These are phyloP conservation scores for Lineus longissimus DNA, from an alignment of 1,140 invertebrate species.

Conservation along the genomic window DNA sequence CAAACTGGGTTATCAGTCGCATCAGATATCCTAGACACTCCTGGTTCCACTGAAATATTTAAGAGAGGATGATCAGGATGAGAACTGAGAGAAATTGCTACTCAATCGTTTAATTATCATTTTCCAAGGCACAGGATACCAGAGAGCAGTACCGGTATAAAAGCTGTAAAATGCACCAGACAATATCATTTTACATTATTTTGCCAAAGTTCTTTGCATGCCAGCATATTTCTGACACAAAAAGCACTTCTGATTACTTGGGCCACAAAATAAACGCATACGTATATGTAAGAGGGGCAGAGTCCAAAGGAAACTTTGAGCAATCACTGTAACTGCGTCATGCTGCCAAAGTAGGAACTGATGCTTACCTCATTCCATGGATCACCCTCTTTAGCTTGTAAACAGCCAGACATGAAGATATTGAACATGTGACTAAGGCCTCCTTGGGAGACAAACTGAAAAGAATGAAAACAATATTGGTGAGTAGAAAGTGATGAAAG, in stretches of 20 bases:
- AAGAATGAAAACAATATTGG: too few species aligned
- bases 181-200: too few species aligned
- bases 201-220: too few species aligned
- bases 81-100: not conserved
- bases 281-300: too few species aligned
- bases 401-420: slow-evolving; percentile 81
- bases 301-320: too few species aligned
- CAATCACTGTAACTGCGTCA: not conserved
- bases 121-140: too few species aligned
- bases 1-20: slow-evolving; percentile 74
- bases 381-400: slow-evolving; percentile 51
- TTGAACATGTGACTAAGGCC: slow-evolving; percentile 83
- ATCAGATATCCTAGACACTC: slow-evolving; percentile 84
- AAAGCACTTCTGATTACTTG: too few species aligned
- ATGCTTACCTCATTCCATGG: slow-evolving; percentile 55
- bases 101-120: not conserved
- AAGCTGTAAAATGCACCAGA: too few species aligned
- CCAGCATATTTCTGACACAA: too few species aligned
- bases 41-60: slow-evolving; percentile 74
- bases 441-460: slow-evolving; percentile 76
- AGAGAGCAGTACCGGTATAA: too few species aligned
- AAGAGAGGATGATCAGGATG: not conserved
- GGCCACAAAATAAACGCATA: too few species aligned
- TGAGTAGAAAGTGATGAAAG: too few species aligned
- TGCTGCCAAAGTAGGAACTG: not conserved